Percentiles rank a stretch among this genome's conserved stretches.
These are phyloP conservation scores for Mobula hypostoma DNA, from an alignment of 2,113 vertebrate species.

Conservation along the genomic window DNA sequence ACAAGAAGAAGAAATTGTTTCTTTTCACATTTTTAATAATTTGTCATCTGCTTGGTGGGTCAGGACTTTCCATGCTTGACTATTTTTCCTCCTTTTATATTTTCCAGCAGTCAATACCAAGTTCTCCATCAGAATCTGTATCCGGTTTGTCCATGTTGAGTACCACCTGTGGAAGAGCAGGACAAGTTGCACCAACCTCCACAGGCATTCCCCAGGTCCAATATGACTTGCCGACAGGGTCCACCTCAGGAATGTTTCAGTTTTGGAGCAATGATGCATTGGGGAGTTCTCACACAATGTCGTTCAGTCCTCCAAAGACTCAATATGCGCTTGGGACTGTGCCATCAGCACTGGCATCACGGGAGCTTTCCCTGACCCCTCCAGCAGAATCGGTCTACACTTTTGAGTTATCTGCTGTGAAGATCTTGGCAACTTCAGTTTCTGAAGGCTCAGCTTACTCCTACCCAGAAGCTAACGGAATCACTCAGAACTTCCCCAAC, in stretches of 20 bases:
- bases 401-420: conserved; percentile 72
- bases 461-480: conserved; percentile 61
- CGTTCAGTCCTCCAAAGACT: conserved; percentile 65
- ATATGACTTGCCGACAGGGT: conserved; percentile 59
- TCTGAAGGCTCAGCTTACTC: conserved; percentile 53
- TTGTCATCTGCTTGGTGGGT: background rate
- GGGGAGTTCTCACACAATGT: conserved; percentile 63
- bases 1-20: too few relatives aligned
- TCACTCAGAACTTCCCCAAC: conserved; percentile 65
- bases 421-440: conserved; percentile 61
- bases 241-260: conserved; percentile 67
- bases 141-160: conserved; percentile 63
- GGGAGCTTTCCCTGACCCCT: conserved; percentile 72
- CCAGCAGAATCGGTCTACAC: conserved; percentile 69
- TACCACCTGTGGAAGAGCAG: conserved; percentile 65
- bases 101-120: conserved; percentile 63
- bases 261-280: conserved; percentile 71
- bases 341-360: conserved; percentile 54
- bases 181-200: conserved; percentile 53
- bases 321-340: conserved; percentile 59
- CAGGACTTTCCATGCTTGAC: background rate
- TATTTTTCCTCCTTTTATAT: conserved; percentile 1
- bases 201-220: conserved; percentile 58
- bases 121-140: conserved; percentile 62
- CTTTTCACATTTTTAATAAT: background rate